Evolutionary conservation across 2,113 vertebrate species (phyloP).

Genomic region (Pycnonotus jocosus): DNA sequence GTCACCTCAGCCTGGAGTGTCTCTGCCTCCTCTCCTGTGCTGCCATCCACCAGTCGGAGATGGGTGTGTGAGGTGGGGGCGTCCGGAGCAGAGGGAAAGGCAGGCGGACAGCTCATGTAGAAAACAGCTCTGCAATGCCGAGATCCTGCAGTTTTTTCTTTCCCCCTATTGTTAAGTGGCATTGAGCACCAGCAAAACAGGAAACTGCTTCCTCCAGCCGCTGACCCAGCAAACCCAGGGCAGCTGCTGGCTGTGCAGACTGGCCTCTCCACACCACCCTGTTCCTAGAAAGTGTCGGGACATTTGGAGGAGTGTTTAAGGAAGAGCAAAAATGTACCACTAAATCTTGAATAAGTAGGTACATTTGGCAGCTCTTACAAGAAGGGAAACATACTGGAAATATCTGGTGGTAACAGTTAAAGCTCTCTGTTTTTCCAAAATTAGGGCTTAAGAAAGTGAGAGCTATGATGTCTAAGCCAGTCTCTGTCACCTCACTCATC

Average conservation of each 20-base stretch:
- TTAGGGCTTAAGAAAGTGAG: not conserved
- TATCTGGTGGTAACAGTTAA: not conserved
- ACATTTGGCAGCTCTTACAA: not conserved
- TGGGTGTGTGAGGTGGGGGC: not conserved
- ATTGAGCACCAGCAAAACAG: constrained; percentile 74
- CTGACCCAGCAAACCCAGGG: constrained; percentile 9
- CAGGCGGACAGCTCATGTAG: not conserved
- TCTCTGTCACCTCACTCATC: not conserved
- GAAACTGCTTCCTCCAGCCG: constrained; percentile 65
- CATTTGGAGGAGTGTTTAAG: not conserved
- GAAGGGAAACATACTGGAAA: not conserved
- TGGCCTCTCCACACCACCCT: not conserved
- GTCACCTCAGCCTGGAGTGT: rapidly evolving
- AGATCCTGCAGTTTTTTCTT: constrained; percentile 63
- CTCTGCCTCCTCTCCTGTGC: not conserved
- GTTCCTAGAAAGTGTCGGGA: constrained; percentile 42
- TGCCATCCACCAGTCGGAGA: not conserved
- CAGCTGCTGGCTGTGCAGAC: constrained; percentile 35
- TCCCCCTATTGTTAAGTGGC: constrained; percentile 73
- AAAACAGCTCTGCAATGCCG: constrained; percentile 46
- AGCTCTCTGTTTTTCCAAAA: not conserved
- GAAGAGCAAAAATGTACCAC: not conserved
- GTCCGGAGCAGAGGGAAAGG: not conserved
- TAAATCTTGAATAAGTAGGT: constrained; percentile 4
- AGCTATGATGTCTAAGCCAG: not conserved